phyloP scores from a whole-genome alignment of 2,888 invertebrate species.

The Lithophane ornitopus region DNA sequence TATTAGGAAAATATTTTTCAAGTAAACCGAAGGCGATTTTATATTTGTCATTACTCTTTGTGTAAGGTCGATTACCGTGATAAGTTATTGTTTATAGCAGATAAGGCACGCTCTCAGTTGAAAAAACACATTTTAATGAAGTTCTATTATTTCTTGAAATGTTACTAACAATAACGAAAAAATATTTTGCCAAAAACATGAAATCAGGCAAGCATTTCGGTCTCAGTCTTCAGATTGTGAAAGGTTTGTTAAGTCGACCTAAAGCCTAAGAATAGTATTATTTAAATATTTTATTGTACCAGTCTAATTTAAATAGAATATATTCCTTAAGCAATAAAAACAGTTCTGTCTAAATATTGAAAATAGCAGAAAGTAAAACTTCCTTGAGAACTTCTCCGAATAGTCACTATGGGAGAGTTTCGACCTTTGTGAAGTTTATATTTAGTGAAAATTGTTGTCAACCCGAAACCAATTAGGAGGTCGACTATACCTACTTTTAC shows the following conservation, averaged over 20 bases:
- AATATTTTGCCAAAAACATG: neutral
- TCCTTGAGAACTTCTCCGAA: neutral
- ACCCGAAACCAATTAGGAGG: neutral
- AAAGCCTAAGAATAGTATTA: neutral
- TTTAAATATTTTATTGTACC: constrained; percentile 7
- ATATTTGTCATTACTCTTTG: constrained; percentile 6
- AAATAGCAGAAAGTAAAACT: neutral
- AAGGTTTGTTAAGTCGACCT: neutral
- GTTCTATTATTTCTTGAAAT: neutral
- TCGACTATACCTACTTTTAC: no score
- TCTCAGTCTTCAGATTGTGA: constrained; percentile 21
- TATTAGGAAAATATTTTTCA: neutral
- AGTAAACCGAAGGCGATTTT: neutral
- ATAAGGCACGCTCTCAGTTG: neutral
- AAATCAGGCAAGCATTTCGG: constrained; percentile 11
- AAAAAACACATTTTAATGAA: neutral
- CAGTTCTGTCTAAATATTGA: neutral
- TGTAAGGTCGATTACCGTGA: neutral
- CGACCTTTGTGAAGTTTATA: neutral
- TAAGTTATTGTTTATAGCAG: constrained; percentile 10
- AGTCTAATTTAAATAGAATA: constrained; percentile 22
- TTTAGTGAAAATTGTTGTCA: neutral
- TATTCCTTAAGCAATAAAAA: neutral
- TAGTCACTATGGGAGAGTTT: neutral
- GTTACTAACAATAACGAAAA: neutral